These are phyloP conservation scores for Crenichthys baileyi DNA, from an alignment of 2,797 vertebrate genomes.

Conservation along the genomic window DNA sequence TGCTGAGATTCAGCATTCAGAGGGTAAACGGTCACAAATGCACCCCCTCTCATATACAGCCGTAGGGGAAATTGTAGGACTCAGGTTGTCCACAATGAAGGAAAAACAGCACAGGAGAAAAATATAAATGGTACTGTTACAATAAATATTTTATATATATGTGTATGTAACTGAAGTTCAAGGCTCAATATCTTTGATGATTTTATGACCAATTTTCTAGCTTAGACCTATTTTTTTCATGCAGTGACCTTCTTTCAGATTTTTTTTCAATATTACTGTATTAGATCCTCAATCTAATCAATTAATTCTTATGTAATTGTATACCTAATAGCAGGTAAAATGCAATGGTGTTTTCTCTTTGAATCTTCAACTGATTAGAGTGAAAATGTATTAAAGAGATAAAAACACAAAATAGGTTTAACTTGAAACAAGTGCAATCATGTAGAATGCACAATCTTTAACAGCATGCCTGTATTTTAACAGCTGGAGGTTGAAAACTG, in stretches of 20 bases:
- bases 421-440: not conserved
- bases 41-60: slow-evolving; percentile 25
- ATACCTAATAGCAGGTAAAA: not conserved
- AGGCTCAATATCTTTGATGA: not conserved
- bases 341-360: not conserved
- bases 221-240: not conserved
- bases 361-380: not conserved
- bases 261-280: not conserved
- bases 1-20: slow-evolving; percentile 52
- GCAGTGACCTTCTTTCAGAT: not conserved
- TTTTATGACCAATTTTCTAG: too few relatives aligned
- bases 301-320: not conserved
- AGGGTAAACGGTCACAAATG: slow-evolving; percentile 43
- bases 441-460: not conserved
- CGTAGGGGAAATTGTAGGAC: slow-evolving; percentile 25
- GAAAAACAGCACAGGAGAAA: not conserved
- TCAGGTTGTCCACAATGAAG: slow-evolving; percentile 23
- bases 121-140: not conserved
- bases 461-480: not conserved
- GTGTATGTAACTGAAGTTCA: too few relatives aligned
- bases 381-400: not conserved
- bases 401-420: not conserved
- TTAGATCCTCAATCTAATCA: not conserved
- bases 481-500: not conserved
- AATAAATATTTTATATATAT: too few relatives aligned